Base-by-base conservation (phyloP, 2,888 invertebrate genomes). In the Cetonia aurata region DNA sequence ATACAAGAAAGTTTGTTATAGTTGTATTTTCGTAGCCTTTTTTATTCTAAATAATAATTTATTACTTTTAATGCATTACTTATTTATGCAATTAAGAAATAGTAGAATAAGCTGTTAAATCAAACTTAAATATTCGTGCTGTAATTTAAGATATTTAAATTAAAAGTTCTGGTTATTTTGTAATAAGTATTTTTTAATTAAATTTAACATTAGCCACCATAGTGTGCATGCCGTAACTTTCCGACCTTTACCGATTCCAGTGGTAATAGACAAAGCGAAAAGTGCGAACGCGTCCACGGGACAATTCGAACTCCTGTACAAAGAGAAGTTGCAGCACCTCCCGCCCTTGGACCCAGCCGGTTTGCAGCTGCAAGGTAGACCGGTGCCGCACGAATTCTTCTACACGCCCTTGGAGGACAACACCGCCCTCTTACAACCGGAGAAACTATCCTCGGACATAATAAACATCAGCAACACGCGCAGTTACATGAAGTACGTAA, bases 281-380 rank as follows among this genome's bases (percentile, higher is more conserved):
- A 77, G 88, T 78, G 75, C 85, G 0, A 81, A 77, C 19, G 84
- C 88, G 0, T 71, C 84, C 6, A 90, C 90, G 0, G 91, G 91
- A 6, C 85, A 85, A 25, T 91, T 91, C 74, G 88, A 90, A 81
- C 71, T 81, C 13, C 75, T 82, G 17, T 83, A 82, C 67, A 75
- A 76, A 72, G 79, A 81, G 72, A 71, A 75, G 50, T 4, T 73
- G 4, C n/a, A 56, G 3, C 67, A 62, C 41, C 42, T 76, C 6
- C 74, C 74, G 13, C 60, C 62, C 6, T 15, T 69, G 9, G 75
- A 75, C 15, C 12, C 52, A 8, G 25, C 52, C 10, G 62, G 33
- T 3, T 52, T 77, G 10, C 48, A 57, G 55, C 70, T 77, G 60
- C 65, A 72, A 44, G 77, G 76, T 25, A 72, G 70, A 31, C 71